These are phyloP conservation scores for Hepsetus odoe DNA, from an alignment of 2,113 vertebrate species.

Conservation along the genomic window DNA sequence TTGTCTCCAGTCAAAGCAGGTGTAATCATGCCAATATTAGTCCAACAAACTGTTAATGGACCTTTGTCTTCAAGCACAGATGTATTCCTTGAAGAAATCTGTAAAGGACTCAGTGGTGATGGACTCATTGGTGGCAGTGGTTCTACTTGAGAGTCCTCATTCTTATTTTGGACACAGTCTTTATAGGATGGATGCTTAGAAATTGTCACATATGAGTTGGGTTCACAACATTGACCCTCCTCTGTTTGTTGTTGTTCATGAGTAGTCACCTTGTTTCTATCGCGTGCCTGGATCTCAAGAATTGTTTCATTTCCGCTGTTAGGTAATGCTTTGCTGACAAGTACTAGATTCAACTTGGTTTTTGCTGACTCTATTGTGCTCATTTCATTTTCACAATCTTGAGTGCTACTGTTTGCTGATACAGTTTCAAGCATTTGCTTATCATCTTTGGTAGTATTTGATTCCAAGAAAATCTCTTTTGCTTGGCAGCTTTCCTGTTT, in stretches of 20 bases:
- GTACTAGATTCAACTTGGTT: constrained; percentile 1
- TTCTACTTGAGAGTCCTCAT: constrained; percentile 48
- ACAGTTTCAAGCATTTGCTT: constrained; percentile 26
- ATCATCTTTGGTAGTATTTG: constrained; percentile 36
- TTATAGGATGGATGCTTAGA: constrained; percentile 64
- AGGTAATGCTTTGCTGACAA: constrained; percentile 22
- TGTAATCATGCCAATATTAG: constrained; percentile 45
- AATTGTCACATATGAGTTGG: constrained; percentile 66
- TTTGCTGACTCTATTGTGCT: constrained; percentile 9
- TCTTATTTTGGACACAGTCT: constrained; percentile 55
- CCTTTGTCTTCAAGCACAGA: constrained; percentile 46
- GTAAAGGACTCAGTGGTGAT: constrained; percentile 53
- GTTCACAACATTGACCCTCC: constrained; percentile 61
- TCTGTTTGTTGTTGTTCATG: constrained; percentile 47
- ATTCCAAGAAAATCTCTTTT: constrained; percentile 46
- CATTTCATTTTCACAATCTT: constrained; percentile 10
- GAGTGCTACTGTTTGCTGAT: constrained; percentile 41
- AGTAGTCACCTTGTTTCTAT: constrained; percentile 48
- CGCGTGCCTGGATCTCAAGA: constrained; percentile 16
- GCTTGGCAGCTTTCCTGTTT: constrained; percentile 29
- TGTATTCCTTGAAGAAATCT: constrained; percentile 43
- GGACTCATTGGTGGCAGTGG: constrained; percentile 53
- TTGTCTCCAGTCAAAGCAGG: constrained; percentile 50
- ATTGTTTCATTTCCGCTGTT: background rate
- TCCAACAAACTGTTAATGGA: constrained; percentile 52